Conservation (phyloP, 2,113 vertebrate genomes). For the Eupsittula cactorum region DNA sequence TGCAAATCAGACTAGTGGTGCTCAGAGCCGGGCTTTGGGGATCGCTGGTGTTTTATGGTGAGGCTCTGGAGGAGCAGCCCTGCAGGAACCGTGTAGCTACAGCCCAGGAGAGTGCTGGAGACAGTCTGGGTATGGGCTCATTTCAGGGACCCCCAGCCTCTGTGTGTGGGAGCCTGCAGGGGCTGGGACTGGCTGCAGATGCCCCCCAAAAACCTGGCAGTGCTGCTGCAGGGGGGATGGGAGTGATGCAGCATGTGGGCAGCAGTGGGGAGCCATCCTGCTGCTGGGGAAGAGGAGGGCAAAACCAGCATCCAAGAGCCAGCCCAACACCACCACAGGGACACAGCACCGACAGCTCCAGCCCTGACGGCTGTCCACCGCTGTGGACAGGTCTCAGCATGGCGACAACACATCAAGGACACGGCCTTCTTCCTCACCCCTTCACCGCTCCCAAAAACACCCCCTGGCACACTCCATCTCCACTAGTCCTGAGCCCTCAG, state of each 20-base stretch:
- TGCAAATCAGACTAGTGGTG: not conserved
- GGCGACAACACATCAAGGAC: not conserved
- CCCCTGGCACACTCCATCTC: accelerated
- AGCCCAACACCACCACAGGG: not conserved
- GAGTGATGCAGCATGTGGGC: not conserved
- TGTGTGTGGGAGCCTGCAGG: not conserved
- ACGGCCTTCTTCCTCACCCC: not conserved
- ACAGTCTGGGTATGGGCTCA: not conserved
- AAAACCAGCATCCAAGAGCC: not conserved
- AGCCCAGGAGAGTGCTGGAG: not conserved
- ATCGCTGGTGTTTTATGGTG: not conserved
- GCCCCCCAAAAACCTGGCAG: not conserved
- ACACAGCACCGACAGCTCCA: accelerated
- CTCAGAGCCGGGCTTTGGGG: not conserved
- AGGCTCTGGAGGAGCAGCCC: not conserved
- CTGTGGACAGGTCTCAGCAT: not conserved
- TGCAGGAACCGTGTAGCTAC: accelerated
- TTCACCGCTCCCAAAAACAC: not conserved
- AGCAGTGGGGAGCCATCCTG: not conserved
- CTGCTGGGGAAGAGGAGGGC: not conserved
- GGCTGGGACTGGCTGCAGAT: not conserved
- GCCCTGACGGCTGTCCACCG: accelerated
- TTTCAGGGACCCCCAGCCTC: not conserved
- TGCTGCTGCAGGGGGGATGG: not conserved
- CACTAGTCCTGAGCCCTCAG: accelerated